phyloP scores from a whole-genome alignment of 2,888 invertebrate genomes.

The Acleris emargana region DNA sequence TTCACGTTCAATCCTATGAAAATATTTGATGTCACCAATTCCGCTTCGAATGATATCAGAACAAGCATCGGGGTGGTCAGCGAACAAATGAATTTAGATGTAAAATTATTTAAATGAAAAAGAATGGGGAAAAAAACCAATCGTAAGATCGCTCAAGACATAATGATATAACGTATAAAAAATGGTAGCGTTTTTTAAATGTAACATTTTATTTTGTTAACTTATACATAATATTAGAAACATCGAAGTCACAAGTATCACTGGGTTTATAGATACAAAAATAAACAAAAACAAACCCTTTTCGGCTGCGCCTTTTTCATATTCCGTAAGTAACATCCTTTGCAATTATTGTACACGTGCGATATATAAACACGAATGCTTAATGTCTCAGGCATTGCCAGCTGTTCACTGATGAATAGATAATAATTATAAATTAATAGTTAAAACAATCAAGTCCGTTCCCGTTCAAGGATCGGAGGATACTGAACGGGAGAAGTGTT shows the following conservation, averaged over 20 bases:
- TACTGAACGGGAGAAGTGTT: constrained; percentile 16
- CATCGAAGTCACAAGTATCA: too few species aligned
- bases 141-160: neutral
- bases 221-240: too few species aligned
- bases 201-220: too few species aligned
- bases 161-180: too few species aligned
- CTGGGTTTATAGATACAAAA: too few species aligned
- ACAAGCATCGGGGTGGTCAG: constrained; percentile 5
- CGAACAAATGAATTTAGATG: constrained; percentile 19
- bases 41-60: constrained; percentile 12
- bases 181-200: too few species aligned
- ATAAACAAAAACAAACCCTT: constrained; percentile 42
- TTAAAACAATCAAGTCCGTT: neutral
- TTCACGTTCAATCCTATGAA: constrained; percentile 3
- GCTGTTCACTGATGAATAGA: neutral
- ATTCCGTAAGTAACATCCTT: constrained; percentile 40
- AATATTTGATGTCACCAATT: constrained; percentile 9
- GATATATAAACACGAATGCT: constrained; percentile 32
- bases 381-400: constrained; percentile 27
- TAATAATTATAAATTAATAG: constrained; percentile 2
- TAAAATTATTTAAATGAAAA: neutral
- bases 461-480: constrained; percentile 7
- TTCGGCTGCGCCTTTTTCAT: constrained; percentile 44
- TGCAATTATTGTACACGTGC: constrained; percentile 33
- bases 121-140: neutral